phyloP scores from a whole-genome alignment of 2,888 invertebrate species.

The Ditylenchus weischeri region DNA sequence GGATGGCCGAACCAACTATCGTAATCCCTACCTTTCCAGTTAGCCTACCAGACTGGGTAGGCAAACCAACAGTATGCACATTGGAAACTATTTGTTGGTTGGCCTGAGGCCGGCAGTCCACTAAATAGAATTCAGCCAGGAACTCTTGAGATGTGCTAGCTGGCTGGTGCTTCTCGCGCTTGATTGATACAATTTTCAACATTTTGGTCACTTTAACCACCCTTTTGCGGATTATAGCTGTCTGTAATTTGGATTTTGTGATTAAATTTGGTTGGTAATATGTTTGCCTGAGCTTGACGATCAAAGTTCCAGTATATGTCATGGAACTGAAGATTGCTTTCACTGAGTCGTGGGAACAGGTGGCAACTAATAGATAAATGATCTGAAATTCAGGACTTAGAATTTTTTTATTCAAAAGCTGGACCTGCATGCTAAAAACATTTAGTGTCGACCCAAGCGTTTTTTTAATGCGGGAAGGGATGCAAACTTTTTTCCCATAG shows the following conservation, averaged over 20 bases:
- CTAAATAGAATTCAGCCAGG: neutral
- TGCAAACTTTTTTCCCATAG: too few species aligned
- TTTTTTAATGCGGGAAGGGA: too few species aligned
- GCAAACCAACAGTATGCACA: conserved; percentile 14
- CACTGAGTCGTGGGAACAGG: conserved; percentile 36
- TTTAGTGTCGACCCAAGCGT: too few species aligned
- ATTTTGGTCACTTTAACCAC: conserved; percentile 14
- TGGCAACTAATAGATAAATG: conserved; percentile 33
- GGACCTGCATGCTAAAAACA: too few species aligned
- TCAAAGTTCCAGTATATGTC: conserved; percentile 37
- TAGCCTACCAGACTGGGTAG: conserved; percentile 7
- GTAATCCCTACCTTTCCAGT: too few species aligned
- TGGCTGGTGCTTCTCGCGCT: conserved; percentile 2
- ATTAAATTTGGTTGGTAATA: neutral
- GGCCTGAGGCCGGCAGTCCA: conserved; percentile 26
- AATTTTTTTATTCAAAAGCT: too few species aligned
- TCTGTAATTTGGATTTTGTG: neutral
- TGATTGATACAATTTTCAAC: conserved; percentile 5
- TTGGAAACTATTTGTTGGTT: conserved; percentile 25
- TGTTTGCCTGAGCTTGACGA: neutral
- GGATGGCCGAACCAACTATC: too few species aligned
- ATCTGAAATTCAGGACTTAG: neutral
- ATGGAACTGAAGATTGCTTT: conserved; percentile 35
- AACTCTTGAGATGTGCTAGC: neutral
- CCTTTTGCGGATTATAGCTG: conserved; percentile 11